phyloP scores from a whole-genome alignment of 1,140 invertebrate species.

The Lutraria rhynchaena region DNA sequence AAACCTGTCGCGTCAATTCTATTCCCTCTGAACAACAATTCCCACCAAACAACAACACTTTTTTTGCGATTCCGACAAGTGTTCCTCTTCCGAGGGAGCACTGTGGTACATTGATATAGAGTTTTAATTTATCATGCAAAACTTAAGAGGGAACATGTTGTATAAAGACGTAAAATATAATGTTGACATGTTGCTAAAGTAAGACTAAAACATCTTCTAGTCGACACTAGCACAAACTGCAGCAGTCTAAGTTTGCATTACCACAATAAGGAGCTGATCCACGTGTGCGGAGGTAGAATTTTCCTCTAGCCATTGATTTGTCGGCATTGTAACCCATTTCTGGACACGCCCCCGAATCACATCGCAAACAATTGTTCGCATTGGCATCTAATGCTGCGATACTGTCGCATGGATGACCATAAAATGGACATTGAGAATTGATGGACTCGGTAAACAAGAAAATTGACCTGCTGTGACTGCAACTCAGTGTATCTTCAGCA shows the following conservation, averaged over 20 bases:
- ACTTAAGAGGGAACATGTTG: not conserved
- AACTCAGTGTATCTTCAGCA: conserved; percentile 85
- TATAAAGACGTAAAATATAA: not conserved
- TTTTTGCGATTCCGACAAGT: no score
- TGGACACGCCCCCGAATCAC: conserved; percentile 89
- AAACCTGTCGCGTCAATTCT: no score
- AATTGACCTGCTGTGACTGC: conserved; percentile 93
- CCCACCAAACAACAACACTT: no score
- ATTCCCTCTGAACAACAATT: no score
- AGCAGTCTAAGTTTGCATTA: conserved; percentile 53
- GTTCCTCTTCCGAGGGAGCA: no score
- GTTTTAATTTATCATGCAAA: not conserved
- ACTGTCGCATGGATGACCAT: conserved; percentile 85
- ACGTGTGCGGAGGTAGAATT: conserved; percentile 68
- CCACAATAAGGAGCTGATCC: conserved; percentile 65
- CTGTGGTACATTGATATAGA: no score
- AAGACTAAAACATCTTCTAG: no score
- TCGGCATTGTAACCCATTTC: conserved; percentile 92
- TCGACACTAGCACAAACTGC: no score
- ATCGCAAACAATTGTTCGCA: conserved; percentile 88
- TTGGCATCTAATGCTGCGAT: conserved; percentile 86
- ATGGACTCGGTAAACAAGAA: conserved; percentile 95
- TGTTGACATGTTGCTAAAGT: no score
- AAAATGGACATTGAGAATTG: conserved; percentile 87
- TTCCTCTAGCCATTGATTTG: conserved; percentile 67